Conservation (phyloP, 2,888 invertebrate species). For the Nezara viridula region DNA sequence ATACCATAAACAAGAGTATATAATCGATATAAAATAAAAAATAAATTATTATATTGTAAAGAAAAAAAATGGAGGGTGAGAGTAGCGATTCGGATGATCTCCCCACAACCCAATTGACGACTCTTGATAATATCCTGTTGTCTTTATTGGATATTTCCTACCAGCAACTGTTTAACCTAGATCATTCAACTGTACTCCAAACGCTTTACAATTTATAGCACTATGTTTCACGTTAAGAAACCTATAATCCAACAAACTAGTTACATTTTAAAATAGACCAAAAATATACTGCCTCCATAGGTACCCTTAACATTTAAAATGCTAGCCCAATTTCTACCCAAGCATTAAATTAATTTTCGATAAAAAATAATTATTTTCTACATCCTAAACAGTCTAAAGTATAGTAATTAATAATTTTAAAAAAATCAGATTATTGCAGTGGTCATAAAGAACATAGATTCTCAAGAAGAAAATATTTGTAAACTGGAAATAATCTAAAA, state of each 20-base stretch:
- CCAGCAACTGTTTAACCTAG: constrained; percentile 14
- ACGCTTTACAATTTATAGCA: not conserved
- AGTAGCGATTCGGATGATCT: not conserved
- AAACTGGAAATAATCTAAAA: too few species aligned
- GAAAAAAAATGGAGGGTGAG: not conserved
- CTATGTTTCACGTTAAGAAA: not conserved
- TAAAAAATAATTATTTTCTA: too few species aligned
- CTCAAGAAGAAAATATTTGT: too few species aligned
- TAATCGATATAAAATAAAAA: not conserved
- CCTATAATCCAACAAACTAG: not conserved
- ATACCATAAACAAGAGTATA: not conserved
- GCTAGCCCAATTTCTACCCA: too few species aligned
- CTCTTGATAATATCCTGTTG: constrained; percentile 23
- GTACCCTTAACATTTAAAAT: too few species aligned
- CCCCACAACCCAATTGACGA: constrained; percentile 20
- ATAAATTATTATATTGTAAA: not conserved
- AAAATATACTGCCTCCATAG: too few species aligned
- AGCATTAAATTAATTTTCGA: too few species aligned
- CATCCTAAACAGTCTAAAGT: too few species aligned
- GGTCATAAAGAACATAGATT: too few species aligned
- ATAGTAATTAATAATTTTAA: too few species aligned
- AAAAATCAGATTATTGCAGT: too few species aligned
- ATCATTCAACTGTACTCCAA: not conserved
- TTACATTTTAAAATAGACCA: too few species aligned
- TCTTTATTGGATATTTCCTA: constrained; percentile 41